phyloP scores from a whole-genome alignment of 2,888 invertebrate species.

The Syritta pipiens region DNA sequence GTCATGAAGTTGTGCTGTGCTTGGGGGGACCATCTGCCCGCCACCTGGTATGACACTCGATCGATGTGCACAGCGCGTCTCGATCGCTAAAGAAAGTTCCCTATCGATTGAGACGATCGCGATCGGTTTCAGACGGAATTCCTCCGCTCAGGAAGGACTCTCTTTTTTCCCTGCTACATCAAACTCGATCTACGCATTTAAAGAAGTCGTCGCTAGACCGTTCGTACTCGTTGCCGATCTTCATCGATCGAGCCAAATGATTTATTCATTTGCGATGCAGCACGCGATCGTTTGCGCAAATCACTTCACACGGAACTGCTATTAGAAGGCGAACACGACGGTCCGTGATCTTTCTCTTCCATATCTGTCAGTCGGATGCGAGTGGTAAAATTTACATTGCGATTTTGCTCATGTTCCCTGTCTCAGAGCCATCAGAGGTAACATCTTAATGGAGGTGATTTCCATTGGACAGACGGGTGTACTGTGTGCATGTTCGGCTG shows the following conservation, averaged over 20 bases:
- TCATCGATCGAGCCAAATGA: slow-evolving; percentile 52
- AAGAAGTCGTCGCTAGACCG: slow-evolving; percentile 38
- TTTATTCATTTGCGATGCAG: slow-evolving; percentile 69
- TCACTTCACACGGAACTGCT: slow-evolving; percentile 68
- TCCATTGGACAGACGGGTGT: slow-evolving; percentile 50
- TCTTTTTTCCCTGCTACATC: slow-evolving; percentile 46
- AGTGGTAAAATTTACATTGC: slow-evolving; percentile 67
- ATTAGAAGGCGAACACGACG: slow-evolving; percentile 63
- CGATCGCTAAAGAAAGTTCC: slow-evolving; percentile 51
- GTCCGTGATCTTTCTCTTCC: slow-evolving; percentile 60
- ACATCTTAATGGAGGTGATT: slow-evolving; percentile 65
- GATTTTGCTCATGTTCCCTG: slow-evolving; percentile 65
- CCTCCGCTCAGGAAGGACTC: not conserved
- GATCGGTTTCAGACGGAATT: slow-evolving; percentile 34
- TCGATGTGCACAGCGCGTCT: slow-evolving; percentile 39
- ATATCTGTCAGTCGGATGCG: slow-evolving; percentile 59
- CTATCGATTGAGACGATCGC: slow-evolving; percentile 34
- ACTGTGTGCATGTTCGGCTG: slow-evolving; percentile 6
- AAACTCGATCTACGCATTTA: slow-evolving; percentile 53
- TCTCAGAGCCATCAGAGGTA: slow-evolving; percentile 49
- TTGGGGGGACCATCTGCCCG: slow-evolving; percentile 44
- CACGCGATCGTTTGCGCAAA: slow-evolving; percentile 68
- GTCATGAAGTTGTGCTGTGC: slow-evolving; percentile 61
- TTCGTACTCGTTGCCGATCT: slow-evolving; percentile 47
- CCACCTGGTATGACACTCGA: slow-evolving; percentile 46